Base-by-base conservation (phyloP, 1,140 invertebrate genomes). In the Hormaphis cornu region DNA sequence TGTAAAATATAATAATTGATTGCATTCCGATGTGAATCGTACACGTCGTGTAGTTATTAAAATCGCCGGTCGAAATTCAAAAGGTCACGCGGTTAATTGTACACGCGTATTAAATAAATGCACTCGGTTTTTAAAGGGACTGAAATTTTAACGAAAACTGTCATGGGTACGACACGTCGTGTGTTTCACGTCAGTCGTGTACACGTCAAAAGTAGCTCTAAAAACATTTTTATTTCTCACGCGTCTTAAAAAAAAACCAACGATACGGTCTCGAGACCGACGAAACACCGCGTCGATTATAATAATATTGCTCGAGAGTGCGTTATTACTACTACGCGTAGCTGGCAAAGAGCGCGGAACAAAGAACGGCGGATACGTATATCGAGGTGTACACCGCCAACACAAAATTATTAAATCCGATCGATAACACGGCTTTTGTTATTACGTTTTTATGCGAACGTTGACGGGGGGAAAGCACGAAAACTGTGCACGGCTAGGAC, bases 201-300 rank as follows among this genome's bases (percentile, higher is more conserved):
- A 28, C 44, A 48, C 30, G 61, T 48, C 61, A 48, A 22, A 30
- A 33, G 12, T 22, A 33, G 28, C 28, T 33, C 18, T 24, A 48
- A 66, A 46, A 66, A 66, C 61, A 30, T 66, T 66, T 66, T 66
- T 33, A 48, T 66, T 66, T 66, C 61, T 66, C 44, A 44, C 28
- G 40, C 40, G 61, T 50, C 44, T 46, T 16, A 26, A 63, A 35
- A 50, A 66, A 30, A 66, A 46, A 5, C 4, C 8, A 12, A 46
- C n/a, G 42, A n/a, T 10, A n/a, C 22, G n/a, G 50, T 35, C 61
- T 66, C 4, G 40, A 48, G 42, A n/a, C 18, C n/a, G 18, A 50
- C 35, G 35, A 58, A 58, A 6, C 4, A 24, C 33, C 22, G 22
- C n/a, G 28, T 66, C 44, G 44, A 66, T 66, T 50, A 66, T 63